phyloP scores from a whole-genome alignment of 2,888 invertebrate genomes.

The Alviniconcha strummeri region DNA sequence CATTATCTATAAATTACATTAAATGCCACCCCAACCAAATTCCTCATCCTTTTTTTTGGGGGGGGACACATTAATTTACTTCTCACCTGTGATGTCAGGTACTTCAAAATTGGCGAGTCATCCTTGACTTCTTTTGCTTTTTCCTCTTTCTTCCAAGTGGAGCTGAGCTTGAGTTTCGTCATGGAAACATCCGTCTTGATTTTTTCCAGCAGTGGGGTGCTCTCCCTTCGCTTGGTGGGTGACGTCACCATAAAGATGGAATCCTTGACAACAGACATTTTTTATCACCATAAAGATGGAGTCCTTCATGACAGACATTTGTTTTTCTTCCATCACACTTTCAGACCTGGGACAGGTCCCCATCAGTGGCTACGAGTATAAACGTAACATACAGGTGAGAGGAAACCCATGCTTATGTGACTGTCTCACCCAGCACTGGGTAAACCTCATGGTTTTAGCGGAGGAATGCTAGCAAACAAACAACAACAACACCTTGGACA shows the following conservation, averaged over 20 bases:
- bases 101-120: conserved; percentile 82
- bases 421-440: too few species aligned
- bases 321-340: neutral
- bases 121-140: conserved; percentile 76
- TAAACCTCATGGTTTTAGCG: too few species aligned
- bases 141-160: conserved; percentile 65
- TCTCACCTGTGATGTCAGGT: conserved; percentile 82
- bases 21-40: too few species aligned
- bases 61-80: neutral
- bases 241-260: conserved; percentile 77
- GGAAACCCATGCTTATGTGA: too few species aligned
- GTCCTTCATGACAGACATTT: neutral
- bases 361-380: too few species aligned
- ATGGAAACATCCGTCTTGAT: conserved; percentile 70
- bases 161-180: conserved; percentile 63
- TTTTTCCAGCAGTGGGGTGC: conserved; percentile 71
- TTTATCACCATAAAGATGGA: neutral
- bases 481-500: too few species aligned
- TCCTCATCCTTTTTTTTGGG: too few species aligned
- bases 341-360: too few species aligned
- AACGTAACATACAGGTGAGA: too few species aligned
- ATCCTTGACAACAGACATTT: conserved; percentile 55
- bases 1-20: too few species aligned
- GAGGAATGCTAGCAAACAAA: too few species aligned
- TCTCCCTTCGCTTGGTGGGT: conserved; percentile 83